Base-by-base conservation (phyloP, 2,113 vertebrate species). In the Tachycineta bicolor region DNA sequence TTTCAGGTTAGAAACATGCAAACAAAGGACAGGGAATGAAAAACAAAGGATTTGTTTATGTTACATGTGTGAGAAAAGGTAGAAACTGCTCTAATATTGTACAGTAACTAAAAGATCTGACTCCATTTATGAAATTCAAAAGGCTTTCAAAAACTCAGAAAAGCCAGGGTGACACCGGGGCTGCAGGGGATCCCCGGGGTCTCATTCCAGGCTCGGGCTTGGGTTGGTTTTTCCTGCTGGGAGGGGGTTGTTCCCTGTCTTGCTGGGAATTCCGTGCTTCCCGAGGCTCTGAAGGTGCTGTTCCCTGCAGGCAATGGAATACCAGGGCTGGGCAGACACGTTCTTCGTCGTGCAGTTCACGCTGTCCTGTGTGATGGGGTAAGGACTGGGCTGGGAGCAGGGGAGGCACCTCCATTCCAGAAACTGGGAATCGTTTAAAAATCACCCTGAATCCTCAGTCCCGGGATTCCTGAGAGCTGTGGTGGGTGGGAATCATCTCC, bases 361-460 rank as follows among this genome's bases (percentile, higher is more conserved):
- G 6, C 97, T 99, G 9, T 98, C 98, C 4, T 98, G 98, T 75
- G 95, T 98, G 8, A 98, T 99, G 98, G 98, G 98, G 98, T 98
- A 97, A 98, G 98, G 39, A 19, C 1, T 1, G 4, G 9, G 8
- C 5, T 34, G 81, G 55, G 14, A 23, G 25, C 50, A 15, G 70
- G 63, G 34, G 0, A 34, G 10, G 53, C 17, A 3, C 12, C 25
- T 39, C 21, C 41, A 6, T 2, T 9, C 52, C 74, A 13, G 1
- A 16, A 44, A 1, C 0, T 0, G 11, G 8, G 23, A 2, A 4
- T 41, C 41, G 41, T 6, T 55, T 6, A 19, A 73, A 64, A 43
- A 22, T 2, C 15, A 4, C 12, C 3, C 6, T 3, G 29, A n/a
- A 13, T 12, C 34, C 58, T 39, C 11, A 25, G 11, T 5, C 11